Percentiles rank a stretch among this genome's conserved stretches.
phyloP scores from a whole-genome alignment of 2,797 vertebrate species.

The Typhlichthys subterraneus region DNA sequence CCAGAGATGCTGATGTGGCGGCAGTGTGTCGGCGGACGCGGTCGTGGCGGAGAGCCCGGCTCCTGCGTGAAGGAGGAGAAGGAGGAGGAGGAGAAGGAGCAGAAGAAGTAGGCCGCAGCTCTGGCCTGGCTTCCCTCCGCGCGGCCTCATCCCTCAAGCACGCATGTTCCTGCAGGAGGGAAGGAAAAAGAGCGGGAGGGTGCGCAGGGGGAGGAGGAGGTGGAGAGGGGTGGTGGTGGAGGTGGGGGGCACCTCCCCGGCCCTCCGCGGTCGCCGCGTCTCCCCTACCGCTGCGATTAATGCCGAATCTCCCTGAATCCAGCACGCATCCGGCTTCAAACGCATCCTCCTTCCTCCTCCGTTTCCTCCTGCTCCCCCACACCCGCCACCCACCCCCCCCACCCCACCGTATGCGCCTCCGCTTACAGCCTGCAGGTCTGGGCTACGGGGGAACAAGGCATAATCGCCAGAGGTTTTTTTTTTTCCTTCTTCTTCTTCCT shows the following conservation, averaged over 20 bases:
- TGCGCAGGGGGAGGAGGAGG: slow-evolving; percentile 77
- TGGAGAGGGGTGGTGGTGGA: slow-evolving; percentile 57
- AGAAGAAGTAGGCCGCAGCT: slow-evolving; percentile 92
- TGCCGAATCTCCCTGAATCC: slow-evolving; percentile 78
- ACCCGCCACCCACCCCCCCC: slow-evolving; percentile 52
- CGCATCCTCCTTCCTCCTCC: slow-evolving; percentile 72
- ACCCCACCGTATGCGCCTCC: slow-evolving; percentile 54
- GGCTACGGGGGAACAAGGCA: slow-evolving; percentile 72
- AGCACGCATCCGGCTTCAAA: slow-evolving; percentile 75
- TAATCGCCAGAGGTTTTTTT: slow-evolving; percentile 53
- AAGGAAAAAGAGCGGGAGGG: slow-evolving; percentile 77
- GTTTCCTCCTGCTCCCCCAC: slow-evolving; percentile 63
- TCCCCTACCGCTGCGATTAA: slow-evolving; percentile 64
- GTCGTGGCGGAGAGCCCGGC: slow-evolving; percentile 85
- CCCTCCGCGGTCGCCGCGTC: slow-evolving; percentile 67
- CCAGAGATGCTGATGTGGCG: slow-evolving; percentile 97
- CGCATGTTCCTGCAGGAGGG: slow-evolving; percentile 80
- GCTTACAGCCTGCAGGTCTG: slow-evolving; percentile 72
- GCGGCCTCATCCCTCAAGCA: slow-evolving; percentile 97
- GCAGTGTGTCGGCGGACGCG: slow-evolving; percentile 93
- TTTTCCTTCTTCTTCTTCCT: too few relatives aligned
- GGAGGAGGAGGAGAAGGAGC: too few relatives aligned
- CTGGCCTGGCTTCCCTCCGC: slow-evolving; percentile 96
- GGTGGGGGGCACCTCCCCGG: slow-evolving; percentile 77
- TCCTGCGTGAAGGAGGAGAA: slow-evolving; percentile 80